Percentiles rank a stretch among this genome's conserved stretches.
Evolutionary conservation across 1,140 invertebrate genomes (phyloP).

Genomic region (Arion vulgaris): DNA sequence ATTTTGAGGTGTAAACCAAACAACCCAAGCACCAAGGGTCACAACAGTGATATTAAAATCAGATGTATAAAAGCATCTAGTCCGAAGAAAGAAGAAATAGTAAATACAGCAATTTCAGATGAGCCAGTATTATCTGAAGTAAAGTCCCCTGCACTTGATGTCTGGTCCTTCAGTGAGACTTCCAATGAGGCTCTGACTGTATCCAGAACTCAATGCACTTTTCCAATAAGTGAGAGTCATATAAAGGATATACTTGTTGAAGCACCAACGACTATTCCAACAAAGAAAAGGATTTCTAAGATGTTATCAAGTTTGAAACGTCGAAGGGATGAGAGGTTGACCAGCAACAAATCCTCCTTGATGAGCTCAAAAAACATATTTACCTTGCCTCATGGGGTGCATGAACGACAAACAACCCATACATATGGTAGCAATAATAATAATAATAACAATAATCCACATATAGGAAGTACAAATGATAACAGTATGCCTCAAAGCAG

Average conservation of each 20-base stretch:
- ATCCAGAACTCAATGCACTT: background rate
- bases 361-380: background rate
- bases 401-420: background rate
- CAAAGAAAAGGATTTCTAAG: conserved; percentile 47
- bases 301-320: conserved; percentile 49
- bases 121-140: background rate
- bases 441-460: background rate
- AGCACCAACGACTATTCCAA: background rate
- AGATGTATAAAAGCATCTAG: background rate
- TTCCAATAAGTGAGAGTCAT: conserved; percentile 29
- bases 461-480: background rate
- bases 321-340: conserved; percentile 26
- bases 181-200: background rate
- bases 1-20: conserved; percentile 32
- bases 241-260: background rate
- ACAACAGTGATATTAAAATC: conserved; percentile 8
- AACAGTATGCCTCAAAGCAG: background rate
- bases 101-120: background rate
- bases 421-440: background rate
- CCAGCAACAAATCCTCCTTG: background rate
- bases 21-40: conserved; percentile 37
- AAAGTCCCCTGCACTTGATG: background rate
- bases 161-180: background rate
- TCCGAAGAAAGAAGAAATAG: background rate
- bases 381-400: background rate